Evolutionary conservation across 2,797 vertebrate species (phyloP).

Genomic region (Mustela erminea): DNA sequence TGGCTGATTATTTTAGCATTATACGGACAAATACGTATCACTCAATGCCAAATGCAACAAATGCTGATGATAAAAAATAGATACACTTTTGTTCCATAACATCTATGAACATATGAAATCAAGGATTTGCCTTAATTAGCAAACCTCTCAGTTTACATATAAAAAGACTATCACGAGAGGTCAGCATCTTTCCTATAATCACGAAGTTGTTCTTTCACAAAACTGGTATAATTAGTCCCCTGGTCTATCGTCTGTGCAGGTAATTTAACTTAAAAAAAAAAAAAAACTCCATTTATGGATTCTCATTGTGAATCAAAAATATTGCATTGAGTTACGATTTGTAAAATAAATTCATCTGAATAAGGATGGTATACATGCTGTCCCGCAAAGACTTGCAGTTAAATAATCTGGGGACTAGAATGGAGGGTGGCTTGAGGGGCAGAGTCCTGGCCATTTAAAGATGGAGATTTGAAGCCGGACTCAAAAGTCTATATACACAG

Average conservation of each 20-base stretch:
- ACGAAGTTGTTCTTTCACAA: conserved; percentile 13
- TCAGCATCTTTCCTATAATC: not conserved
- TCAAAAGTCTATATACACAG: not conserved
- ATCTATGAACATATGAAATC: not conserved
- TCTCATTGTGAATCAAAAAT: not conserved
- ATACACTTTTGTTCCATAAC: not conserved
- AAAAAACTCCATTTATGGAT: not conserved
- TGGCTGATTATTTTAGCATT: not conserved
- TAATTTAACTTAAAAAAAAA: conserved; percentile 52
- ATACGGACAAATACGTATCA: not conserved
- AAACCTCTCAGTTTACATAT: conserved; percentile 3
- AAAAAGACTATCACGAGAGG: conserved; percentile 30
- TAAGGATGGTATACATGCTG: conserved; percentile 56
- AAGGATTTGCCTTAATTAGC: not conserved
- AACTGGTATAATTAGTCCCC: not conserved
- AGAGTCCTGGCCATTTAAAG: not conserved
- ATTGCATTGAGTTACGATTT: not conserved
- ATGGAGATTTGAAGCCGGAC: not conserved
- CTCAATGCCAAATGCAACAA: not conserved
- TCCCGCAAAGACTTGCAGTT: conserved; percentile 54
- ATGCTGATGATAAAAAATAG: not conserved
- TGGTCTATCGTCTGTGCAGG: not conserved
- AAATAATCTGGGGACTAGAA: not conserved
- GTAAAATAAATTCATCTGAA: conserved; percentile 24
- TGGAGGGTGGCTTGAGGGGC: not conserved